A percentile compares a stretch with the other conserved stretches of the same genome.
Evolutionary conservation across 2,888 invertebrate species (phyloP).

Genomic region (Mesoligia furuncula): DNA sequence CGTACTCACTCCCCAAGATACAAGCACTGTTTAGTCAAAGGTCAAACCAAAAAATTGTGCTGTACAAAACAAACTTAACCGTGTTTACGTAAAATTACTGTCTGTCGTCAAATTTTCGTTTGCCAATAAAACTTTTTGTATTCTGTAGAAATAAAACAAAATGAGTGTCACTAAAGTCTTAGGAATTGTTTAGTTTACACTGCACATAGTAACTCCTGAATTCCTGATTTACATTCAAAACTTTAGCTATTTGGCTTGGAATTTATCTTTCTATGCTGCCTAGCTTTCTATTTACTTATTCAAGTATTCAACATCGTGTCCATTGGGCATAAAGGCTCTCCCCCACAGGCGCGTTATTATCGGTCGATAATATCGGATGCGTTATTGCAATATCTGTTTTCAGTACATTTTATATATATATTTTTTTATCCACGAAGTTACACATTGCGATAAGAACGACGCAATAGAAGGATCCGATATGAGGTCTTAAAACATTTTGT

Average conservation of each 20-base stretch:
- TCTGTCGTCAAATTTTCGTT: too few species aligned
- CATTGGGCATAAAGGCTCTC: not conserved
- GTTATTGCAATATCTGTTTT: not conserved
- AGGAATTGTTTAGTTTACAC: not conserved
- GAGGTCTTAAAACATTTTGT: not conserved
- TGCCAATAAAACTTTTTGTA: too few species aligned
- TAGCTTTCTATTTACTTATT: constrained; percentile 6
- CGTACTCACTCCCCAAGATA: too few species aligned
- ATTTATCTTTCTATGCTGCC: not conserved
- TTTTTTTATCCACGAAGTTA: not conserved
- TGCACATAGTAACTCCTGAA: too few species aligned
- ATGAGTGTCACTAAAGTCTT: not conserved
- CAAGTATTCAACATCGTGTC: not conserved
- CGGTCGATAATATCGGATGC: not conserved
- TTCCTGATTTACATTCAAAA: not conserved
- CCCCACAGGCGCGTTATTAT: not conserved
- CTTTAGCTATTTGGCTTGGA: not conserved
- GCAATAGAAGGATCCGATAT: not conserved
- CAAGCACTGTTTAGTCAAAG: too few species aligned
- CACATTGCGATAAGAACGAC: not conserved
- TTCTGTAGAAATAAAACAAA: not conserved
- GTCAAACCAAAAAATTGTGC: too few species aligned
- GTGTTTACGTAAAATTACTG: too few species aligned
- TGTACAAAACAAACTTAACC: too few species aligned
- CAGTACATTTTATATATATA: not conserved